These are phyloP conservation scores for Pseudomugil gertrudae DNA, from an alignment of 2,797 vertebrate genomes.

Conservation along the genomic window DNA sequence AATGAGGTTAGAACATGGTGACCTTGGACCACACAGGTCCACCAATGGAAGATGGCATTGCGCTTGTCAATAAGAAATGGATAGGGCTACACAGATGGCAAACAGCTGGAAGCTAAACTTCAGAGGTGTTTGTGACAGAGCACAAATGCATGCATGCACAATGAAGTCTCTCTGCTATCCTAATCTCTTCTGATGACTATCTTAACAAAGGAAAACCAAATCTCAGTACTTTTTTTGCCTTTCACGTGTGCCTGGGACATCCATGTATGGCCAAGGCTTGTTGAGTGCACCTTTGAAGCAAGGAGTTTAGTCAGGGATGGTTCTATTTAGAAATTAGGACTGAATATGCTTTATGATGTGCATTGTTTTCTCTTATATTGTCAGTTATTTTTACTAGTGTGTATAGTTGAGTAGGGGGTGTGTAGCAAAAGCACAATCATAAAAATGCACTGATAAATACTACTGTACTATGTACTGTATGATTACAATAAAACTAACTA, in stretches of 20 bases:
- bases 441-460: conserved; percentile 60
- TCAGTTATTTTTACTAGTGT: conserved; percentile 53
- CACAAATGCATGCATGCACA: conserved; percentile 58
- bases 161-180: conserved; percentile 46
- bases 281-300: conserved; percentile 37
- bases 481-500: conserved; percentile 51
- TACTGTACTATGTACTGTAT: conserved; percentile 58
- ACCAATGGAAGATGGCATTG: conserved; percentile 12
- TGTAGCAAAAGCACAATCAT: conserved; percentile 67
- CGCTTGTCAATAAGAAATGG: conserved; percentile 29
- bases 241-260: conserved; percentile 64
- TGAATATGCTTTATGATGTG: conserved; percentile 50
- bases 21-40: conserved; percentile 45
- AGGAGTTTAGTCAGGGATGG: conserved; percentile 11
- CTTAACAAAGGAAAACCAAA: conserved; percentile 36
- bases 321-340: conserved; percentile 40
- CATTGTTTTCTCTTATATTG: conserved; percentile 47
- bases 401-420: conserved; percentile 42
- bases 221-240: conserved; percentile 44
- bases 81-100: conserved; percentile 17
- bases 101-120: conserved; percentile 22
- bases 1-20: conserved; percentile 32
- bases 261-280: conserved; percentile 50
- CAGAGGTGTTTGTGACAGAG: conserved; percentile 24
- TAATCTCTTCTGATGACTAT: conserved; percentile 13